Base-by-base conservation (phyloP, 1,140 invertebrate genomes). In the Linepithema humile region DNA sequence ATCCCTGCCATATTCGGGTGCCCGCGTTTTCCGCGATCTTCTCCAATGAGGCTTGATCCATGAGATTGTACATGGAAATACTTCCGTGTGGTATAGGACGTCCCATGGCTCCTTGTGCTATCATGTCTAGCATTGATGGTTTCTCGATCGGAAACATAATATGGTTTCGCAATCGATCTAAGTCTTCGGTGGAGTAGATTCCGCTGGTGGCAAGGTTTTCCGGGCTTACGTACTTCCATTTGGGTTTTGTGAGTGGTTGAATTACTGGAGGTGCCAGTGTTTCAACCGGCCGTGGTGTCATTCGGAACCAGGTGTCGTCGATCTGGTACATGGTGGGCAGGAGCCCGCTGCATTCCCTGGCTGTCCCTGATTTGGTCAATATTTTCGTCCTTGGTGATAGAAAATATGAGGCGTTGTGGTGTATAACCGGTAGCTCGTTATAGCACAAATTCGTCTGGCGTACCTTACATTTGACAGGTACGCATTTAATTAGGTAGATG, bases 391-490 rank as follows among this genome's bases (percentile, higher is more conserved):
- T 9, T 0, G 74, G 74, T 1, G 17, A 7, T 3, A 77, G 45
- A 5, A 77, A 77, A 0, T 29, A 3, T 0, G 40, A 48, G 15
- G 5, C 9, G 5, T 50, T 50, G 0, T 12, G 20, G 1, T 48
- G 17, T 1, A 5, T 7, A 2, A 50, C 85, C 1, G 80, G 85
- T 3, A 89, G 48, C 32, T 89, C 78, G 0, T 74, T 75, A 12
- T 75, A 89, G 50, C 74, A 77, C 0, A 0, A 6, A 0, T 32
- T 53, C 1, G 38, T 32, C 0, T 29, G n/a, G 1, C 59, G 40
- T 0, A 35, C 12, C 5, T 59, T 7, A 9, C 43, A 57, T 15
- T 55, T 3, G 0, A 70, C 78, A 3, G 84, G 57, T 1, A 82
- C 12, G 20, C 84, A 83, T 26, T 85, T 72, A 3, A 82, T 15